Evolutionary conservation across 2,113 vertebrate genomes (phyloP), one percentile per base, ranked within the genome.

Genomic region (Formicarius rufipectus): DNA sequence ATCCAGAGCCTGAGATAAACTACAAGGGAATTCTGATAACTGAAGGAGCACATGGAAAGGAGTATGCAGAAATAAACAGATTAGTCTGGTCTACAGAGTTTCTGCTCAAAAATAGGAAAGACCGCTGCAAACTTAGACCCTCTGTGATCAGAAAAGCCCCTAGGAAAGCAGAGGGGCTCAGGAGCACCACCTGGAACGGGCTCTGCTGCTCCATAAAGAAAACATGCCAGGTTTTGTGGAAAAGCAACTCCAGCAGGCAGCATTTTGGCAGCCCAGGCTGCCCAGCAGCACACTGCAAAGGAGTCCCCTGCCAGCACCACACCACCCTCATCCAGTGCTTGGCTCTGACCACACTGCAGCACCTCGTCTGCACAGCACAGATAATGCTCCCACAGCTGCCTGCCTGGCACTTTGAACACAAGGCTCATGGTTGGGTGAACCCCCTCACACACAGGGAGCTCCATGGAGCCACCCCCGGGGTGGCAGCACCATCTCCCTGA

Each of bases 341-440:
- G 90, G 92, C 89, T 90, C 67, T 6, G 4, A 21, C 58, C 53
- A 23, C 0, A 0, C 67, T 35, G 80, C 87, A 80, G 87, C 80
- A 84, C 55, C 88, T 49, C 53, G 33, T 58, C 80, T 84, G 76
- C 90, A 86, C 14, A 67, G 86, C 5, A 1, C 71, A 74, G 86
- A 84, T 84, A 90, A 72, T 14, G 35, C 44, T 83, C 20, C 75
- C 35, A 1, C 25, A 40, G 79, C 69, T 12, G 3, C 55, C 79
- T 5, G 2, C 52, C 52, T 28, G 3, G 45, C 2, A 3, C 75
- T 75, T n/a, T 31, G 30, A 53, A 53, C n/a, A 30, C 0, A 0
- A 52, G 45, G 16, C 7, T 71, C 11, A 0, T 4, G 15, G 28
- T 16, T 58, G 14, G 2, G 2, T 62, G 63, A 84, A 47, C 7